phyloP scores from a whole-genome alignment of 2,888 invertebrate species.

The Andrena marginata region DNA sequence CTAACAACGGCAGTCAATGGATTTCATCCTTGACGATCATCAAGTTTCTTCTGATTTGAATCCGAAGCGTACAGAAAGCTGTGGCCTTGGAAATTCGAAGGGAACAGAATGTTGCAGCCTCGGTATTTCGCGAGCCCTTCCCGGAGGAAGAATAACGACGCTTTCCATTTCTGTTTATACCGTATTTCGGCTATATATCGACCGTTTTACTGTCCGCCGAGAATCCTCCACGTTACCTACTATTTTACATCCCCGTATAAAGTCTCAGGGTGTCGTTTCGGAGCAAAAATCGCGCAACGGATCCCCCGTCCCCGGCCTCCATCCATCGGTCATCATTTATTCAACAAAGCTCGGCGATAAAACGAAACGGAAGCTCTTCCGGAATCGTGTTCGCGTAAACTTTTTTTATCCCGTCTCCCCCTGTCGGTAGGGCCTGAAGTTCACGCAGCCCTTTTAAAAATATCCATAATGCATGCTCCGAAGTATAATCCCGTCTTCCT shows the following conservation, averaged over 20 bases:
- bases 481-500: constrained; percentile 39
- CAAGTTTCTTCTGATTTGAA: too few relatives aligned
- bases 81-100: not conserved
- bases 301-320: not conserved
- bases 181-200: not conserved
- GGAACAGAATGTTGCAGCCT: not conserved
- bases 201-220: constrained; percentile 3
- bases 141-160: not conserved
- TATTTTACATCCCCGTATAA: constrained; percentile 3
- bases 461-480: constrained; percentile 52
- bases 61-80: too few relatives aligned
- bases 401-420: constrained; percentile 14
- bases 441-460: constrained; percentile 41
- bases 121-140: too few relatives aligned
- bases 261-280: not conserved
- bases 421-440: constrained; percentile 15
- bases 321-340: constrained; percentile 35
- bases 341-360: constrained; percentile 40
- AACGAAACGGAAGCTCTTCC: constrained; percentile 10
- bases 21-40: not conserved
- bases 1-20: not conserved
- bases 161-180: not conserved
- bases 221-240: not conserved
- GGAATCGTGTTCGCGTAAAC: constrained; percentile 30
- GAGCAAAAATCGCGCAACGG: not conserved